Evolutionary conservation across 2,888 invertebrate species (phyloP).

Genomic region (Cerastoderma edule): DNA sequence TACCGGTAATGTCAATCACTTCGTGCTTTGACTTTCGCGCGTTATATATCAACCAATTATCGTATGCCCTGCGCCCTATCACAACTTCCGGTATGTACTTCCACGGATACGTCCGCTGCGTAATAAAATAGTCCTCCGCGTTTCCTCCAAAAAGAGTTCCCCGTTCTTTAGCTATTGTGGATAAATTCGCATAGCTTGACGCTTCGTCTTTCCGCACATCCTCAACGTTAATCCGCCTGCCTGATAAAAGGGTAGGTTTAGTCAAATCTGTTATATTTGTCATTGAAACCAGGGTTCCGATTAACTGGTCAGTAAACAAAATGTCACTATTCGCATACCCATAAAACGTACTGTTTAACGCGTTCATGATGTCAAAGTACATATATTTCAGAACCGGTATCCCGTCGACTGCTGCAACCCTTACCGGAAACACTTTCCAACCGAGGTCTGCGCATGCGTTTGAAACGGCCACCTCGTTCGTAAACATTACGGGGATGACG

Average conservation of each 20-base stretch:
- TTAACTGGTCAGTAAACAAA: constrained; percentile 67
- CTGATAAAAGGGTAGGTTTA: constrained; percentile 63
- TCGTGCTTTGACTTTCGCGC: constrained; percentile 61
- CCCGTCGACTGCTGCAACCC: constrained; percentile 59
- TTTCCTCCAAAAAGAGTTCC: constrained; percentile 70
- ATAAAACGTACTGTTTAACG: constrained; percentile 69
- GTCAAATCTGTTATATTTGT: constrained; percentile 32
- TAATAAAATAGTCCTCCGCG: constrained; percentile 77
- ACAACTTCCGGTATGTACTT: constrained; percentile 74
- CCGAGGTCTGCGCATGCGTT: constrained; percentile 54
- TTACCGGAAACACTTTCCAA: constrained; percentile 65
- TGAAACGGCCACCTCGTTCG: constrained; percentile 59
- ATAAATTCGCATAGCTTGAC: constrained; percentile 52
- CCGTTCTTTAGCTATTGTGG: constrained; percentile 54
- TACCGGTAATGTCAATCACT: constrained; percentile 72
- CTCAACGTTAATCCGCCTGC: constrained; percentile 67
- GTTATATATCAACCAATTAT: constrained; percentile 77
- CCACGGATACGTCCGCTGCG: constrained; percentile 72
- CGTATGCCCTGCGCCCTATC: constrained; percentile 78
- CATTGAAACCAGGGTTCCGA: constrained; percentile 63
- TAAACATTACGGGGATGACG: constrained; percentile 68
- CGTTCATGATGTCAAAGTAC: constrained; percentile 69
- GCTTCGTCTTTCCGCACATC: constrained; percentile 66
- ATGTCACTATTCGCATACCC: constrained; percentile 77
- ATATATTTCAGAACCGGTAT: constrained; percentile 76